phyloP scores from a whole-genome alignment of 1,140 invertebrate species.

The Ganaspis sp. region DNA sequence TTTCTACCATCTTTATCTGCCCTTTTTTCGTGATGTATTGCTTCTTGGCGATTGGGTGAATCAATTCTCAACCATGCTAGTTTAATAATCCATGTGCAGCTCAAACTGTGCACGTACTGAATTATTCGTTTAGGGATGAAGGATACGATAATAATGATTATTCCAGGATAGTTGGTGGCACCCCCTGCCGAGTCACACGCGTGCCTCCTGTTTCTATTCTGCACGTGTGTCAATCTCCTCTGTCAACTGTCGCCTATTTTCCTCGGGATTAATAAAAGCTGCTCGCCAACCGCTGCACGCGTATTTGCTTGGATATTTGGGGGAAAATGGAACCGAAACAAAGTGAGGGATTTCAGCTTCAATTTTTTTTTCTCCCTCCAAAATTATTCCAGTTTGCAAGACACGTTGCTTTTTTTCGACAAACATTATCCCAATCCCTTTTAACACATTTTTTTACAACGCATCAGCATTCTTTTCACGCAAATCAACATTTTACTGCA shows the following conservation, averaged over 20 bases:
- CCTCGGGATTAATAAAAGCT: conserved; percentile 24
- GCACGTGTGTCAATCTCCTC: conserved; percentile 23
- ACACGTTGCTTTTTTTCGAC: background rate
- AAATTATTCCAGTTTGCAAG: background rate
- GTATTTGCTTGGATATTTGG: conserved; percentile 9
- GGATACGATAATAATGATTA: background rate
- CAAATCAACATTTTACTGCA: too few relatives aligned
- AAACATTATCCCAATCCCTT: background rate
- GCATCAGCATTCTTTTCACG: too few relatives aligned
- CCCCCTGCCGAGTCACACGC: background rate
- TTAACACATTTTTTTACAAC: too few relatives aligned
- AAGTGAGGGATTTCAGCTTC: background rate
- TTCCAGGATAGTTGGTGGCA: background rate
- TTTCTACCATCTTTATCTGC: too few relatives aligned
- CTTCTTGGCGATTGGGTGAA: too few relatives aligned
- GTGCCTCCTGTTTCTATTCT: conserved; percentile 2
- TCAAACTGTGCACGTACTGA: background rate
- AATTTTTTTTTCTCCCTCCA: background rate
- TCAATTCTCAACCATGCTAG: too few relatives aligned
- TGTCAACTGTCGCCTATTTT: conserved; percentile 29
- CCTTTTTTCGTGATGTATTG: too few relatives aligned
- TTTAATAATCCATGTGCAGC: too few relatives aligned
- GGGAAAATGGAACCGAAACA: background rate
- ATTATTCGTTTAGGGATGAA: background rate
- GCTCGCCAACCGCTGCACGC: background rate